These are phyloP conservation scores for Agelaius phoeniceus DNA, from an alignment of 2,113 vertebrate species.

Conservation along the genomic window DNA sequence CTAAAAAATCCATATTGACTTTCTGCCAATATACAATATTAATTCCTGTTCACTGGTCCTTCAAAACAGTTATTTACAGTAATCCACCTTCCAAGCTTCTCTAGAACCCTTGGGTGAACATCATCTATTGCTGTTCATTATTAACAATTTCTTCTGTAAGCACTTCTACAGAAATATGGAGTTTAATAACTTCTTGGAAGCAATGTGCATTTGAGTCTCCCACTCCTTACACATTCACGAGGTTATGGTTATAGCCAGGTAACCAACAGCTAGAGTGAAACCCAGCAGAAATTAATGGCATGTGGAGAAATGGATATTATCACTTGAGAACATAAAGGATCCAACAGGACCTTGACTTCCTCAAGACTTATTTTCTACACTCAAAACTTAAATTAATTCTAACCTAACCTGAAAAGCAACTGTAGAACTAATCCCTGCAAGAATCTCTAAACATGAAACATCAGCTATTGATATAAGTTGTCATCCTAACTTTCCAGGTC, in stretches of 20 bases:
- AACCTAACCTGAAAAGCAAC: neutral
- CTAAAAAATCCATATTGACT: neutral
- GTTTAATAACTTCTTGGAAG: neutral
- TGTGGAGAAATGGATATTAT: neutral
- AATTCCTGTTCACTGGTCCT: neutral
- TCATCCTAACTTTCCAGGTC: neutral
- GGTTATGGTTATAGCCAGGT: neutral
- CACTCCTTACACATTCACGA: neutral
- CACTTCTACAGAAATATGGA: neutral
- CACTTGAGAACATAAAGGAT: neutral
- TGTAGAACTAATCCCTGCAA: neutral
- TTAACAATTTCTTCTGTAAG: neutral
- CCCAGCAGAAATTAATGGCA: neutral
- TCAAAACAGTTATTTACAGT: neutral
- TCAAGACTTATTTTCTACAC: neutral
- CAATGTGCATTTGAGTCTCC: neutral
- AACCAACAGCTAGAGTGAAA: neutral
- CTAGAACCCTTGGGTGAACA: neutral
- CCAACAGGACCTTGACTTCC: neutral
- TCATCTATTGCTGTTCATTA: neutral
- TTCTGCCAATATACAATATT: neutral
- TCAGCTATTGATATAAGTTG: neutral
- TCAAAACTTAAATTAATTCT: neutral
- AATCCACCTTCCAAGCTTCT: neutral
- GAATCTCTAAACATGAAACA: neutral